Evolutionary conservation across 2,888 invertebrate genomes (phyloP), one percentile per base, ranked within the genome.

Genomic region (Drosophila prostipennis): DNA sequence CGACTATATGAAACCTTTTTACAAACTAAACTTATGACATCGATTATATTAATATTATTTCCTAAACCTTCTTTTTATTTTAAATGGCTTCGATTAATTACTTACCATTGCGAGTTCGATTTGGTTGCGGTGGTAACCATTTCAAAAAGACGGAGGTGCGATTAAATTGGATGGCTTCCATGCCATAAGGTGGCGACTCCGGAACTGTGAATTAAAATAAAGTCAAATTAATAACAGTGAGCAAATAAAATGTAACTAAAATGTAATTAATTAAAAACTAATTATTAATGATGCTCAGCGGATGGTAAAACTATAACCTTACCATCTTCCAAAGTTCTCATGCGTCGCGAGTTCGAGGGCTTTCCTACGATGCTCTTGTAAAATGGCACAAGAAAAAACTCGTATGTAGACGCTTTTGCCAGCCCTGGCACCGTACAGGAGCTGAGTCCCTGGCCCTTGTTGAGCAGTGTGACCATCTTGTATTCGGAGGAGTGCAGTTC

Each of bases 311-410:
- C 46, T 14, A 39, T 32, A 13, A 37, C 55, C 94, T 94, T 93
- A 97, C 96, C 95, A 92, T 97, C 97, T 93, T 98, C 97, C 79
- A 96, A 93, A 56, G 98, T 98, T 91, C 95, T 94, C 58, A 95
- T 95, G 73, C 94, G 94, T 91, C 95, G 94, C 39, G 96, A 95
- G 93, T 98, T 97, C 58, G 97, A 96, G 40, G 97, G 97, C 86
- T 95, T 95, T 72, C 97, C 98, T 92, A 97, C 96, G 79, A 97
- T 95, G 90, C 94, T 95, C 92, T 95, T 96, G 92, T 96, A 97
- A 93, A 97, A 98, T 74, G 98, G 98, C 90, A 97, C 95, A 80
- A 98, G 94, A 93, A 98, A 97, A 93, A 98, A 96, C 92, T 98
- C 96, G 92, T 98, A 98, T 91, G 95, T 95, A 72, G 96, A 95